Base-by-base conservation (phyloP, 2,113 vertebrate genomes). In the Abramis brama region DNA sequence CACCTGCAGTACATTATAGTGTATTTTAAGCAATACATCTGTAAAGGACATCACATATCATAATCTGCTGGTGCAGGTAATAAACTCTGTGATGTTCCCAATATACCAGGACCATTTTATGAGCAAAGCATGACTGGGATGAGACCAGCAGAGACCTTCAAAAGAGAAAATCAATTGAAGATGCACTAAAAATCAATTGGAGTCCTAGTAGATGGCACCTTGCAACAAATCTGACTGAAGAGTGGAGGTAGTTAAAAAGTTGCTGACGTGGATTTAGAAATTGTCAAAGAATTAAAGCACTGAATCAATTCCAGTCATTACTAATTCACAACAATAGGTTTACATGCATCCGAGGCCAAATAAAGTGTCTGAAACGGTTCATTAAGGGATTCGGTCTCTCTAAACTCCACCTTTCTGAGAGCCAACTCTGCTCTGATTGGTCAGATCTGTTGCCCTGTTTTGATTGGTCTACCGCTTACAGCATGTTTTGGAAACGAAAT, bases 151-250 rank as follows among this genome's bases (percentile, higher is more conserved):
- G 68, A 77, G 43, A 52, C 66, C 68, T 86, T 17, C 55, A 30
- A 57, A 87, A 47, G 17, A 62, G 66, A 80, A 83, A 88, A 88
- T 83, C 87, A 75, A 88, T 87, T 19, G 27, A 60, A 27, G 70
- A 52, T 19, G 68, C 83, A 71, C 70, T 73, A 78, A 66, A 86
- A 87, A 88, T 86, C 87, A 74, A 87, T 82, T 25, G 9, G 43
- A 47, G 43, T 21, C 21, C 45, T 11, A 11, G 76, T 60, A 4
- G 21, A 71, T 17, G 43, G 50, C 27, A 86, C 10, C 57, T 81
- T 66, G 6, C 30, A 80, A 52, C 47, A 33, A 75, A 43, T 75
- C 57, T 39, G 33, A 52, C 52, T 59, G 25, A 27, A n/a, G 36
- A 12, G 12, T 39, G 57, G 36, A 60, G 36, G 36, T 19, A 19